Percentiles rank a stretch among this genome's conserved stretches.
Evolutionary conservation across 2,797 vertebrate genomes (phyloP).

Genomic region (Kryptopterus vitreolus): DNA sequence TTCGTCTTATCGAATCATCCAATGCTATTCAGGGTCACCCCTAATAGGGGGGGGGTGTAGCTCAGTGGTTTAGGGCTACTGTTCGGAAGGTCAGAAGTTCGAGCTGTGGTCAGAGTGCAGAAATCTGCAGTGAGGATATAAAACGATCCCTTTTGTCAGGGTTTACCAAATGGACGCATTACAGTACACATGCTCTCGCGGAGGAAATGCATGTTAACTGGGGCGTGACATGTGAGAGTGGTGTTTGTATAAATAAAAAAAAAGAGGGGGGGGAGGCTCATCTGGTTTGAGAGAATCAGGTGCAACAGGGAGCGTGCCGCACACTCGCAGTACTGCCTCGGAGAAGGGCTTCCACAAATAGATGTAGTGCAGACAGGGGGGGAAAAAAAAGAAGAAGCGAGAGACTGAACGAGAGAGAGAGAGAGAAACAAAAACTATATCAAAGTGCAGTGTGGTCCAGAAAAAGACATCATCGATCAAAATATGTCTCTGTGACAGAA

Average conservation of each 20-base stretch:
- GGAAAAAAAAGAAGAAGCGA: too few species aligned
- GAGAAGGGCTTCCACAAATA: slow-evolving; percentile 31
- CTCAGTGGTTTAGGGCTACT: too few species aligned
- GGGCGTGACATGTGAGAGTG: neutral
- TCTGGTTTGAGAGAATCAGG: slow-evolving; percentile 29
- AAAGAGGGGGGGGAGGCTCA: neutral
- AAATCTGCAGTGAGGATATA: neutral
- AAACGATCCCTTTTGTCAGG: too few species aligned
- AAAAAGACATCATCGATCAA: slow-evolving; percentile 58
- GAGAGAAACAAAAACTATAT: slow-evolving; percentile 30
- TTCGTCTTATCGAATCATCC: too few species aligned
- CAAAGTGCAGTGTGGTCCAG: slow-evolving; percentile 49
- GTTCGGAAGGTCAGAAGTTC: neutral
- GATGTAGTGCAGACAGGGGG: slow-evolving; percentile 13
- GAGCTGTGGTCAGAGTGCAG: neutral
- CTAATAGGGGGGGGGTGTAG: too few species aligned
- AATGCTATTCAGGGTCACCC: too few species aligned
- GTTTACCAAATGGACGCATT: neutral
- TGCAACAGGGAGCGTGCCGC: slow-evolving; percentile 3
- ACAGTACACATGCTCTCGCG: neutral
- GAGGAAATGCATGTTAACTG: neutral
- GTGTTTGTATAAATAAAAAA: slow-evolving; percentile 1
- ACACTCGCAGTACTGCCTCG: neutral
- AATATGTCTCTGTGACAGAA: slow-evolving; percentile 47
- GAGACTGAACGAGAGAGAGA: slow-evolving; percentile 9